Evolutionary conservation across 2,888 invertebrate genomes (phyloP), one percentile per base, ranked within the genome.

Genomic region (Lasius platythorax): DNA sequence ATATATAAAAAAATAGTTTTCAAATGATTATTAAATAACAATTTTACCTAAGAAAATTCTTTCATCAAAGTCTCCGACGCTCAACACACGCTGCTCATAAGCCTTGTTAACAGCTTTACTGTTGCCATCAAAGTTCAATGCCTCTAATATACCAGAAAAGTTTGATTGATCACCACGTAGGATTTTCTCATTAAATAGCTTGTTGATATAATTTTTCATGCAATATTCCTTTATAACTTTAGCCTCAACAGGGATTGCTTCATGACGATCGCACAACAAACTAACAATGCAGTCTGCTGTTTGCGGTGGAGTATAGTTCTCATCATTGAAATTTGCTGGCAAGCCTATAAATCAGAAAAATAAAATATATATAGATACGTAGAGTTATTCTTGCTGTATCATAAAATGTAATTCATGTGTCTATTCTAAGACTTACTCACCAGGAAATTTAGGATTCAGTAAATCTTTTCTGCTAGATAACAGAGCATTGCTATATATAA

Each of bases 41-140:
- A 90, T 94, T 95, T 97, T 96, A 96, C 98, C 97, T 92, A 99
- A 96, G 95, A 99, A 98, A 95, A 99, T 98, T 93, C 99, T 96
- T 95, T 99, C 99, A 95, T 99, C 99, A 95, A 99, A 98, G 95
- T 99, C 99, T 1, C 99, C 99, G 85, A 98, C 97, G 94, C 97
- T 98, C 58, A 99, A 95, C 37, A 99, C 98, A 95, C 98, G 98
- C 76, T 98, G 97, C 94, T 99, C 99, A 95, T 99, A 99, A 15
- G 97, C 96, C 94, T 97, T 98, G 91, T 98, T 98, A 58, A 99
- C 95, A 90, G 97, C 97, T 95, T 98, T 98, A 50, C 97, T 96
- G 95, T 99, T 99, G 28, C 96, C 95, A 91, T 99, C 99, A 95
- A 99, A 99, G 93, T 97, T 96, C 18, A 96, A 96, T 43, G 97